Base-by-base conservation (phyloP, 1,140 invertebrate species). In the Papilio dardanus region DNA sequence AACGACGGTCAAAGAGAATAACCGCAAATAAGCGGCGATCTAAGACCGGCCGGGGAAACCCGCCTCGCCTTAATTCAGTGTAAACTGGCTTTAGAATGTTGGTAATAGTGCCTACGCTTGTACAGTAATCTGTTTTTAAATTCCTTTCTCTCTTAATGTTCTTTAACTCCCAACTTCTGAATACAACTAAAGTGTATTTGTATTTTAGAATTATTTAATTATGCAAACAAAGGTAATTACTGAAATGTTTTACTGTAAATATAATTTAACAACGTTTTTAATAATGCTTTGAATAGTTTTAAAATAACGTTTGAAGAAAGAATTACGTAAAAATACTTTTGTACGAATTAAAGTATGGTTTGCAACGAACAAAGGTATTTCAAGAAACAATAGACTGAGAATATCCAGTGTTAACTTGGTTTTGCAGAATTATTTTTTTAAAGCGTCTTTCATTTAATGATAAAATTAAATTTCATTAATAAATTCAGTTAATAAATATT, bases 1-100 rank as follows among this genome's bases (percentile, higher is more conserved):
- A 93, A 93, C 90, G 90, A 92, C 92, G 92, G 92, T 93, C 92
- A 93, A 92, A 92, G 92, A 92, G 92, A 91, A 92, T 93, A 92
- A 93, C 92, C 92, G 88, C 90, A 93, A 93, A 93, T 91, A 93
- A 93, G 89, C 91, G 85, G 85, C 88, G 86, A 92, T 92, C 85
- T 91, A 86, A 86, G 82, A 83, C 83, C 82, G 80, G 88, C 84
- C 82, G 84, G 86, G 90, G 86, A 89, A 92, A 90, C 89, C 91
- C 90, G 83, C 83, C 86, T 90, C 89, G 89, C 86, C 87, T 89
- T 92, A 91, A 92, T 93, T 92, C 85, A 89, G 87, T 88, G 86
- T 87, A 87, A 91, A 90, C 87, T 88, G 89, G 81, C 85, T 87
- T 86, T 81, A 80, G 83, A 83, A 82, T 86, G 83, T 80, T 78